phyloP scores from a whole-genome alignment of 2,888 invertebrate genomes.

The Beris chalybata region DNA sequence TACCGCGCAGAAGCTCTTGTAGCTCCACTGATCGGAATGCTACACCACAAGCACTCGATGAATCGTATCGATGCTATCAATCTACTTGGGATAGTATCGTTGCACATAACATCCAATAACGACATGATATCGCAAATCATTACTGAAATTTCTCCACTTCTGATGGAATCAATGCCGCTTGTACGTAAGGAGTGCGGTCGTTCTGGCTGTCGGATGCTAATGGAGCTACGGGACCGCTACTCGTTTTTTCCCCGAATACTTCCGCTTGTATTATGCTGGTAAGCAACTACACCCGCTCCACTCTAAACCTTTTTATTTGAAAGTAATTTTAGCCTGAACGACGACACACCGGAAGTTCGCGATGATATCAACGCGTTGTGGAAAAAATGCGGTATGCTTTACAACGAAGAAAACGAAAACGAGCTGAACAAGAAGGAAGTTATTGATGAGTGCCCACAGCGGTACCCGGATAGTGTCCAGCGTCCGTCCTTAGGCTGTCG shows the following conservation, averaged over 20 bases:
- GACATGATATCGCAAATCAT: constrained; percentile 73
- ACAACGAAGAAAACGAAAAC: constrained; percentile 82
- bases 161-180: constrained; percentile 81
- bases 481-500: constrained; percentile 90
- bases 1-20: constrained; percentile 72
- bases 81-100: constrained; percentile 65
- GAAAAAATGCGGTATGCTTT: constrained; percentile 75
- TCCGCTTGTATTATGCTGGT: constrained; percentile 83
- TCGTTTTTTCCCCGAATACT: constrained; percentile 86
- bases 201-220: constrained; percentile 77
- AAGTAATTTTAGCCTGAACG: constrained; percentile 64
- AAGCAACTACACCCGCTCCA: constrained; percentile 41
- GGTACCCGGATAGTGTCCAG: constrained; percentile 72
- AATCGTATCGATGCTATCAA: constrained; percentile 74
- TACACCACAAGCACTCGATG: constrained; percentile 81
- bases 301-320: constrained; percentile 7
- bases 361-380: constrained; percentile 66
- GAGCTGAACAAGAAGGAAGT: constrained; percentile 86
- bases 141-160: constrained; percentile 78
- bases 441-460: constrained; percentile 64
- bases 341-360: constrained; percentile 75
- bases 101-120: constrained; percentile 66
- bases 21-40: constrained; percentile 71
- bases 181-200: constrained; percentile 77
- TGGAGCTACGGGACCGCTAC: constrained; percentile 80